phyloP scores from a whole-genome alignment of 2,797 vertebrate genomes.

The Mus minutoides region DNA sequence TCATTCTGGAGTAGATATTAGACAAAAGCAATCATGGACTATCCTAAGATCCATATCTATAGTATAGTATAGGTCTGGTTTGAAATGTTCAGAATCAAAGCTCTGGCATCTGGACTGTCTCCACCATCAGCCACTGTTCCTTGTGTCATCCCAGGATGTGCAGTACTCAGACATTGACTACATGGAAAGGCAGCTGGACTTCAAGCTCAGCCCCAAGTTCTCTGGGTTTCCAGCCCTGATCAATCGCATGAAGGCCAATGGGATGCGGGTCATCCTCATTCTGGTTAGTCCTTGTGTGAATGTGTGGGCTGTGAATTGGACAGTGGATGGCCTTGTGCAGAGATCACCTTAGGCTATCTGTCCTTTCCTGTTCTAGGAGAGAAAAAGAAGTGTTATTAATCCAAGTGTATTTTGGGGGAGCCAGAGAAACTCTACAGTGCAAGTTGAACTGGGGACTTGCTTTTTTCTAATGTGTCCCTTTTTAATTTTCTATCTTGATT shows the following conservation, averaged over 20 bases:
- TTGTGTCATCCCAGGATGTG: conserved; percentile 89
- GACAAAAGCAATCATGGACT: neutral
- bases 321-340: no score
- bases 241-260: conserved; percentile 87
- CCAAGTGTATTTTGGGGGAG: no score
- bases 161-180: conserved; percentile 96
- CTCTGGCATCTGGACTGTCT: neutral
- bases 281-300: conserved; percentile 86
- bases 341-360: rapidly evolving
- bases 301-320: rapidly evolving
- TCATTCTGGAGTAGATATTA: neutral
- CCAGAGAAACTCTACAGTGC: no score
- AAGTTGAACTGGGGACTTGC: no score
- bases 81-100: neutral
- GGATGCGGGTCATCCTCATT: conserved; percentile 94
- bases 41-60: neutral
- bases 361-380: no score
- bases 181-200: conserved; percentile 94
- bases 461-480: no score
- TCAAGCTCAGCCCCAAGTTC: conserved; percentile 89
- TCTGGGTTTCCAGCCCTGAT: conserved; percentile 88
- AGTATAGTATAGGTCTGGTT: neutral
- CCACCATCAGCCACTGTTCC: neutral
- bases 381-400: no score
- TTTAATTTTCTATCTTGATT: neutral